Conservation (phyloP, 2,113 vertebrate species). For the Hucho hucho region DNA sequence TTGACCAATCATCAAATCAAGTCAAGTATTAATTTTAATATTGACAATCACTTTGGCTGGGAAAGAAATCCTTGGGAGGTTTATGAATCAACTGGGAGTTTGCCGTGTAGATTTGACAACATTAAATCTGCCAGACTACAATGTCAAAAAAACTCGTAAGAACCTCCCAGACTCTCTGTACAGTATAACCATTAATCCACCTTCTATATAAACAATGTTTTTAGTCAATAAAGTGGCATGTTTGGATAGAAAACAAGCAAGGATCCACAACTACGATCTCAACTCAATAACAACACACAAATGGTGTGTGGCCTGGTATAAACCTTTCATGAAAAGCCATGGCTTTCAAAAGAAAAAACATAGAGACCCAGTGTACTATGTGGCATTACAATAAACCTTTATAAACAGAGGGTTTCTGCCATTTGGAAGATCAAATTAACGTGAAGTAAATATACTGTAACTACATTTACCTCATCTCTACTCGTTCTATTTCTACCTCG, state of each 20-base stretch:
- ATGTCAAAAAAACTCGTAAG: too few relatives aligned
- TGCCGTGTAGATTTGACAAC: background rate
- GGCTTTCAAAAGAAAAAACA: constrained; percentile 28
- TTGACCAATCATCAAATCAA: background rate
- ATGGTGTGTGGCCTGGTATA: constrained; percentile 26
- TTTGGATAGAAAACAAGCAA: constrained; percentile 18
- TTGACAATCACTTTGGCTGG: background rate
- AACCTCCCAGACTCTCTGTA: too few relatives aligned
- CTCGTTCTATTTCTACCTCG: constrained; percentile 14
- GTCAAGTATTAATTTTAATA: background rate
- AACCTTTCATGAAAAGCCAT: constrained; percentile 33
- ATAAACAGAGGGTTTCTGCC: constrained; percentile 13
- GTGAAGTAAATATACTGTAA: constrained; percentile 5
- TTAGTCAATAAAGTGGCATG: background rate
- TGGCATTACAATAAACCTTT: constrained; percentile 9
- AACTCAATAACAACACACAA: constrained; percentile 25
- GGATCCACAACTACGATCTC: constrained; percentile 24
- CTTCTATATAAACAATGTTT: background rate
- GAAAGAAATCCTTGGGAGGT: background rate
- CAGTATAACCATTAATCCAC: too few relatives aligned
- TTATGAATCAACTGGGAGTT: background rate
- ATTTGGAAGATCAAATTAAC: constrained; percentile 30
- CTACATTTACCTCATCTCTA: constrained; percentile 8
- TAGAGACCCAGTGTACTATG: constrained; percentile 16
- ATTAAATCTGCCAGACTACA: too few relatives aligned